phyloP scores from a whole-genome alignment of 1,140 invertebrate species.

The Drosophila varians region DNA sequence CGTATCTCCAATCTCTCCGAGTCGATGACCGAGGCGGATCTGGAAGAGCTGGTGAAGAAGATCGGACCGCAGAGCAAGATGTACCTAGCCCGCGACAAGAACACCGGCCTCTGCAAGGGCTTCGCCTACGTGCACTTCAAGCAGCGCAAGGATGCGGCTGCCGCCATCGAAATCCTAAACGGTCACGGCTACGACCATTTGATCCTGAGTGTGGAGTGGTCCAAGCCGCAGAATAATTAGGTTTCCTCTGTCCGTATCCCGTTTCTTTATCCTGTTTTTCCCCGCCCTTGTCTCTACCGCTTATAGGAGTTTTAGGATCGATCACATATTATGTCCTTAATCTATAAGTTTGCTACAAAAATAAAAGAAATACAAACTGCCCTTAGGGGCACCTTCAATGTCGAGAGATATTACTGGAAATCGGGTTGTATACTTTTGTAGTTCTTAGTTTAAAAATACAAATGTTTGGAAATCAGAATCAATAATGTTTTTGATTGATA shows the following conservation, averaged over 20 bases:
- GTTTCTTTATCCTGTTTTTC: slow-evolving; percentile 9
- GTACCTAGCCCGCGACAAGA: slow-evolving; percentile 94
- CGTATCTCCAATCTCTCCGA: slow-evolving; percentile 99
- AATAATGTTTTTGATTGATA: too few species aligned
- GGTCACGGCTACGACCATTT: slow-evolving; percentile 99
- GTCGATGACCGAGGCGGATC: slow-evolving; percentile 96
- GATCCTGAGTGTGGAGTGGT: slow-evolving; percentile 99
- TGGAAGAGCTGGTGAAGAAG: slow-evolving; percentile 96
- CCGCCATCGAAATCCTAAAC: slow-evolving; percentile 95
- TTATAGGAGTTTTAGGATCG: slow-evolving; percentile 28
- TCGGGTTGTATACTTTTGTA: too few species aligned
- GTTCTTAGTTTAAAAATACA: too few species aligned
- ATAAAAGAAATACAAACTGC: slow-evolving; percentile 35
- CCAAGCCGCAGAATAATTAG: slow-evolving; percentile 89
- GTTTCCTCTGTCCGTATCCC: slow-evolving; percentile 2
- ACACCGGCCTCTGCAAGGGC: slow-evolving; percentile 93
- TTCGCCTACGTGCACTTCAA: slow-evolving; percentile 99
- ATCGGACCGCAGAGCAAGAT: slow-evolving; percentile 87
- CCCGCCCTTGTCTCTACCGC: slow-evolving; percentile 16
- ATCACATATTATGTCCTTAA: slow-evolving; percentile 49
- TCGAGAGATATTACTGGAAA: too few species aligned
- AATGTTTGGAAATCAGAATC: too few species aligned
- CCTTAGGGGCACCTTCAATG: slow-evolving; percentile 7
- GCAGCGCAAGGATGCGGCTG: slow-evolving; percentile 93
- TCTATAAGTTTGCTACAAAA: slow-evolving; percentile 69